A percentile compares a stretch with the other conserved stretches of the same genome.
phyloP scores from a whole-genome alignment of 2,888 invertebrate species.

The Erannis defoliaria region DNA sequence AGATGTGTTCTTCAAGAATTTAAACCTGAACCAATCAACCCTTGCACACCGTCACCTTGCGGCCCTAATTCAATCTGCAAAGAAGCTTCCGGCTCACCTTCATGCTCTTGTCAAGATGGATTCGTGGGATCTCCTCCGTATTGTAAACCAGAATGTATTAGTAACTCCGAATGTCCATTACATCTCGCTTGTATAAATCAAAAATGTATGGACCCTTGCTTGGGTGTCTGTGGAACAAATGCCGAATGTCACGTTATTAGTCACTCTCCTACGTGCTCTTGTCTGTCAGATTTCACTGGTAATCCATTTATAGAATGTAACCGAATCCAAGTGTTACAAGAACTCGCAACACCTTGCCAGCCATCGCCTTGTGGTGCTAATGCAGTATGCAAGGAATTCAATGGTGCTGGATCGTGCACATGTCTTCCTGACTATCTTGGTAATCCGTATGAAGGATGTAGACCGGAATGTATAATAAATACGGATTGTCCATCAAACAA shows the following conservation, averaged over 20 bases:
- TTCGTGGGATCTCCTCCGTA: conserved; percentile 91
- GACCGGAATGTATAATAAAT: conserved; percentile 90
- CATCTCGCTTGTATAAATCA: conserved; percentile 91
- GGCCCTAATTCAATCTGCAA: conserved; percentile 92
- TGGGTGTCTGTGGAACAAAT: conserved; percentile 90
- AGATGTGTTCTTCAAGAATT: conserved; percentile 86
- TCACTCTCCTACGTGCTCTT: conserved; percentile 91
- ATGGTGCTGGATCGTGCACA: conserved; percentile 88
- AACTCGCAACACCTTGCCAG: conserved; percentile 84
- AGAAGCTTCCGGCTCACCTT: conserved; percentile 88
- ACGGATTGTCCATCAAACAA: conserved; percentile 90
- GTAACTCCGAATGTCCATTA: conserved; percentile 91
- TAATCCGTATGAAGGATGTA: conserved; percentile 92
- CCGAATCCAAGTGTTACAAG: conserved; percentile 67
- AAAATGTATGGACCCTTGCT: conserved; percentile 92
- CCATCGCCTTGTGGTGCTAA: conserved; percentile 89
- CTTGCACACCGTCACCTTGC: conserved; percentile 93
- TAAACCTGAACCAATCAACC: conserved; percentile 84
- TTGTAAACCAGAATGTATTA: conserved; percentile 93
- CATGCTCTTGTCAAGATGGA: conserved; percentile 90
- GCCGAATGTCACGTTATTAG: conserved; percentile 92
- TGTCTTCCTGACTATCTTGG: conserved; percentile 90
- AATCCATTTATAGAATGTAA: conserved; percentile 91
- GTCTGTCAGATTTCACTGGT: conserved; percentile 89
- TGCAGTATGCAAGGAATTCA: conserved; percentile 88